These are phyloP conservation scores for Eudasyphora cyanicolor DNA, from an alignment of 2,888 invertebrate species.

Conservation along the genomic window DNA sequence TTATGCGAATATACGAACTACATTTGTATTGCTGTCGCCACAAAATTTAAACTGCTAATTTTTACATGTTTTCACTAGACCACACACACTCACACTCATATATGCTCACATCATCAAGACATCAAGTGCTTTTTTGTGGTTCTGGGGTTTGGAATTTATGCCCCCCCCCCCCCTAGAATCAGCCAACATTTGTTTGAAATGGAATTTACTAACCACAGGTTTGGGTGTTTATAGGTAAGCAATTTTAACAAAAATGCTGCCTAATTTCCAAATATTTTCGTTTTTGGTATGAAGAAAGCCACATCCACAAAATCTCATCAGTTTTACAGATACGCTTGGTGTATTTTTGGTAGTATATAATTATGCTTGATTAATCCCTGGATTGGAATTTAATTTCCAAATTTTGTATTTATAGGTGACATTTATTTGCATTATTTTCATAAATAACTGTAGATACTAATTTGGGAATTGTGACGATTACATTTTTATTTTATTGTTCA, in stretches of 20 bases:
- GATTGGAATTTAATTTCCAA: not conserved
- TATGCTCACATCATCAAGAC: too few relatives aligned
- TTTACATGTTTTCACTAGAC: conserved; percentile 9
- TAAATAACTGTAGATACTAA: not conserved
- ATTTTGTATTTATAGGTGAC: too few relatives aligned
- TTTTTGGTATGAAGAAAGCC: too few relatives aligned
- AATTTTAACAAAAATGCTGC: too few relatives aligned
- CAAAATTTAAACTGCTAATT: conserved; percentile 10
- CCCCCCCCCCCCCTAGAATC: too few relatives aligned
- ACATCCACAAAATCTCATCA: too few relatives aligned
- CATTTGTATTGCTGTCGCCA: not conserved
- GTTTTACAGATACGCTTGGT: too few relatives aligned
- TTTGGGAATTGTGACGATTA: too few relatives aligned
- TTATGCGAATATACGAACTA: too few relatives aligned
- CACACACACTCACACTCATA: not conserved
- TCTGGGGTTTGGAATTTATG: not conserved
- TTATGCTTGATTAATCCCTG: not conserved
- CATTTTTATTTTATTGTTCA: not conserved
- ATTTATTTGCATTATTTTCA: not conserved
- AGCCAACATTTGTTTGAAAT: not conserved
- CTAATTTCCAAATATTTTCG: too few relatives aligned
- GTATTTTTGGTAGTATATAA: too few relatives aligned
- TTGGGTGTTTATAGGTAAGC: not conserved
- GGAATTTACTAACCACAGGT: not conserved
- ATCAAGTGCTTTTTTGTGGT: conserved; percentile 12